Evolutionary conservation across 92 coral and sea anemone species (phyloP), one percentile per base, ranked within the genome.

Genomic region (Plumapathes pennacea): DNA sequence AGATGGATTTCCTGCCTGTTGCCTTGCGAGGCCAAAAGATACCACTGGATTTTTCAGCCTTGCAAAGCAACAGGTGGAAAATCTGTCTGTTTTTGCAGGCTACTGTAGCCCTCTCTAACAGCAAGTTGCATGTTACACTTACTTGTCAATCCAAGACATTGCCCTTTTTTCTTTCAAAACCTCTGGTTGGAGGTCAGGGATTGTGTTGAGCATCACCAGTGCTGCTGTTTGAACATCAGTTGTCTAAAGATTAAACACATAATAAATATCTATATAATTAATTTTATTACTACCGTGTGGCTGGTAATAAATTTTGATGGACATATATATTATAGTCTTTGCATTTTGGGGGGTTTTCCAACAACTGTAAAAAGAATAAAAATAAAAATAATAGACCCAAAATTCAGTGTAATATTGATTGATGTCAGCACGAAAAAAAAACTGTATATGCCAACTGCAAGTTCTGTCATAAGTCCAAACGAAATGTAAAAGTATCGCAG

Each of bases 161-260:
- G 89, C 99, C 30, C 91, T 69, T 27, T 20, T 32, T 42, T 90
- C 96, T 29, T 81, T 76, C 18, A 57, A 62, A 6, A 94, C 90
- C 32, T 88, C 90, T 41, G 48, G 54, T n/a, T 89, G 69, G 27
- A 89, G 77, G 49, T 67, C 73, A 18, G 94, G 82, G 50, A 87
- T 67, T 25, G 94, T 71, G 68, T 94, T 94, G 54, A 94, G 76
- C 42, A 86, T 71, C 30, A 89, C 60, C 43, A 88, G 66, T 59
- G 96, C 72, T 1, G 91, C 99, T 38, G 99, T 94, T 50, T 94
- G 99, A 10, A 94, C 76, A 60, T 94, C 99, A 11, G 94, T 90
- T 28, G 99, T 94, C 99, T 94, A 51, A 21, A 30, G 32, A 34
- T n/a, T n/a, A n/a, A n/a, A n/a, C n/a, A n/a, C n/a, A n/a, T n/a